Percentiles rank a stretch among this genome's conserved stretches.
Conservation (phyloP, 30 jellyfish, hydroid and myxozoan species). For the Sanderia malayensis region DNA sequence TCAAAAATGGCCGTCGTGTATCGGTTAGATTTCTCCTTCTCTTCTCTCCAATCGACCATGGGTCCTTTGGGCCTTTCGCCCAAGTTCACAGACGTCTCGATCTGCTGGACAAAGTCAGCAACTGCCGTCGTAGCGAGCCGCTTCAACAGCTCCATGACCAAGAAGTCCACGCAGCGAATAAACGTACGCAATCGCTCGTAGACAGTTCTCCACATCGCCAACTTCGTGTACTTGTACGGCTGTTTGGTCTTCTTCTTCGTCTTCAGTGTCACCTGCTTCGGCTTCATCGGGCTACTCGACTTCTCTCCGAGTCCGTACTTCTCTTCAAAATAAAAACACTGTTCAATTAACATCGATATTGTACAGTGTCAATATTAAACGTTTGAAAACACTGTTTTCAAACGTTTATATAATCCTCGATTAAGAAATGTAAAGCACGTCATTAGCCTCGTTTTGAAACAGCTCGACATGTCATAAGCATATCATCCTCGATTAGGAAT, state of each 20-base stretch:
- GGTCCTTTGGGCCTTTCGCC: constrained; percentile 37
- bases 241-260: constrained; percentile 18
- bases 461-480: neutral
- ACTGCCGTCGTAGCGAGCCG: constrained; percentile 51
- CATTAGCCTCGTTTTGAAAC: neutral
- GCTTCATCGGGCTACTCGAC: neutral
- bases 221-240: constrained; percentile 47
- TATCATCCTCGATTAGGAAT: too few relatives aligned
- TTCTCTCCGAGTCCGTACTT: constrained; percentile 57
- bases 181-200: constrained; percentile 42
- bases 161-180: constrained; percentile 62
- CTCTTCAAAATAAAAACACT: constrained; percentile 31
- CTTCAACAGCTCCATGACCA: constrained; percentile 62
- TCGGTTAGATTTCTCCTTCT: constrained; percentile 4
- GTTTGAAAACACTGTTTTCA: too few relatives aligned
- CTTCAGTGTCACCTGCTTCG: neutral
- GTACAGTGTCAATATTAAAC: too few relatives aligned
- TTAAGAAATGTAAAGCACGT: neutral
- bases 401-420: too few relatives aligned
- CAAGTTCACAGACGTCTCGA: constrained; percentile 44
- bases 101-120: constrained; percentile 32
- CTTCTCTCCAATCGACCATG: constrained; percentile 23
- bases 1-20: neutral
- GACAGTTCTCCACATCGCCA: constrained; percentile 49
- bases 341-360: too few relatives aligned